Evolutionary conservation across 2,888 invertebrate species (phyloP).

Genomic region (Microctonus brassicae): DNA sequence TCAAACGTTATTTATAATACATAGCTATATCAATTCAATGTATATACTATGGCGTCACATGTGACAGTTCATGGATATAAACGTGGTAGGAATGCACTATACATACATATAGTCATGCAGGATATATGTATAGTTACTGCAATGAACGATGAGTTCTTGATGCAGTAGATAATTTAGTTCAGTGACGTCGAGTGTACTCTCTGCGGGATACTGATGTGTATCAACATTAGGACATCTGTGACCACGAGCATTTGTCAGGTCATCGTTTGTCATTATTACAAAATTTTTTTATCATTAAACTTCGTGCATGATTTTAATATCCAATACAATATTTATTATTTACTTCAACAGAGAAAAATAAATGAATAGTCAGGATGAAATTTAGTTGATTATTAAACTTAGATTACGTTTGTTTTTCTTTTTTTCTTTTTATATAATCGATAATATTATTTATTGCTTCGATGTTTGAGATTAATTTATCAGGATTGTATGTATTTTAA

Average conservation of each 20-base stretch:
- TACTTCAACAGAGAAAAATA: no score
- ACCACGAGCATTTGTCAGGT: not conserved
- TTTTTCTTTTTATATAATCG: no score
- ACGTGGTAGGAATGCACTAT: conserved; percentile 17
- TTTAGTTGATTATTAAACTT: no score
- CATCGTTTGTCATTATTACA: not conserved
- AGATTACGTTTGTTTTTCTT: no score
- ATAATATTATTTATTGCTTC: no score
- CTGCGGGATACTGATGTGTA: not conserved
- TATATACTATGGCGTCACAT: conserved; percentile 10
- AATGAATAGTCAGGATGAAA: no score
- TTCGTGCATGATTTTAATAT: no score
- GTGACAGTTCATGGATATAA: not conserved
- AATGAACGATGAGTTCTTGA: conserved; percentile 30
- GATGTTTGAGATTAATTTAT: no score
- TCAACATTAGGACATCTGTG: conserved; percentile 1
- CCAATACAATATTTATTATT: no score
- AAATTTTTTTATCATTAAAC: not conserved
- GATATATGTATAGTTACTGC: not conserved
- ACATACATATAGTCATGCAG: not conserved
- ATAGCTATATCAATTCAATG: not conserved
- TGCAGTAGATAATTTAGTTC: conserved; percentile 20
- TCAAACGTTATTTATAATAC: not conserved
- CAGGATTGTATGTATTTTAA: no score
- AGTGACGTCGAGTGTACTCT: not conserved